phyloP scores from a whole-genome alignment of 2,888 invertebrate genomes.

The Alloplasta piceator region DNA sequence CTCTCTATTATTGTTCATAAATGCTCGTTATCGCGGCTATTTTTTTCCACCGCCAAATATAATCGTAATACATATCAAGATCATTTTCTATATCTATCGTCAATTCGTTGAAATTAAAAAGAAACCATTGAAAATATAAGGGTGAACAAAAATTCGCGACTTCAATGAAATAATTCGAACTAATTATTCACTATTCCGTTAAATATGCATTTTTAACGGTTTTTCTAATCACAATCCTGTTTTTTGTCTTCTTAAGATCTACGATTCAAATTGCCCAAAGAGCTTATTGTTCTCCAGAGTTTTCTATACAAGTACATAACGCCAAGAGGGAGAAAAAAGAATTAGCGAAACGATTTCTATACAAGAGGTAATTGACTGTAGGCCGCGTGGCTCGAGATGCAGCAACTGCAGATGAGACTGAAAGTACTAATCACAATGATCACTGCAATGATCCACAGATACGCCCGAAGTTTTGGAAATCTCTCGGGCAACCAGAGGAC shows the following conservation, averaged over 20 bases:
- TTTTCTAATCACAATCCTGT: too few species aligned
- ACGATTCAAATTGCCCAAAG: neutral
- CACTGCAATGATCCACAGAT: constrained; percentile 82
- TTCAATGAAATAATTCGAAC: too few species aligned
- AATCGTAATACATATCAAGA: neutral
- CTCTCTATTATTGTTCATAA: constrained; percentile 35
- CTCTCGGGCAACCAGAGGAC: constrained; percentile 91
- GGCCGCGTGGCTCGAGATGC: constrained; percentile 71
- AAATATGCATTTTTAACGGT: too few species aligned
- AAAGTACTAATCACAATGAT: constrained; percentile 74
- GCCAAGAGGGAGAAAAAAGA: neutral
- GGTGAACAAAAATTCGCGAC: too few species aligned
- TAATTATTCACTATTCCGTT: too few species aligned
- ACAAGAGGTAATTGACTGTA: constrained; percentile 75
- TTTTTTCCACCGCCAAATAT: neutral
- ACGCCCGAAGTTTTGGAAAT: constrained; percentile 87
- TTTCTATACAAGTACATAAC: constrained; percentile 26
- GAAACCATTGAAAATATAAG: neutral
- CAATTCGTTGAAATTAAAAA: neutral
- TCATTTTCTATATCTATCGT: neutral
- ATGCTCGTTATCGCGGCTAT: constrained; percentile 13
- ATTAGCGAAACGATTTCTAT: constrained; percentile 32
- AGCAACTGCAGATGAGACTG: constrained; percentile 72
- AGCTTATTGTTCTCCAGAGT: constrained; percentile 18
- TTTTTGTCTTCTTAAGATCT: neutral